Evolutionary conservation across 2,888 invertebrate genomes (phyloP), one percentile per base, ranked within the genome.

Genomic region (Noctua janthe): DNA sequence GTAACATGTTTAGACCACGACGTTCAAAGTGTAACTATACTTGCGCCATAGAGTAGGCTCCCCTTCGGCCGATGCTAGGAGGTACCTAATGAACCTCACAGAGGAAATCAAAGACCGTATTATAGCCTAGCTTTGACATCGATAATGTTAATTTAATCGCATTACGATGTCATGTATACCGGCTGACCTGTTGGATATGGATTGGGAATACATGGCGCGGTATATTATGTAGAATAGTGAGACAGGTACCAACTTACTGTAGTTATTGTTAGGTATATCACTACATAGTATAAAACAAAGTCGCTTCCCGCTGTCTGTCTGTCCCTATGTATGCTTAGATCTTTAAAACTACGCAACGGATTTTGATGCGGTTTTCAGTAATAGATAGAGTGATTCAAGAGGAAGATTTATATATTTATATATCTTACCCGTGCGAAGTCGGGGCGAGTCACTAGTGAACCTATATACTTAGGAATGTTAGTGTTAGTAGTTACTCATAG

Each of bases 101-200:
- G 49, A 43, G 29, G 39, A 59, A 75, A 43, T 75, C 59, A n/a
- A 80, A 71, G 17, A 56, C n/a, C 51, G 23, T 51, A 76, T 35
- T 64, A 43, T 20, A 29, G 1, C 29, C 13, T 17, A 78, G 51
- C 59, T 54, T 69, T 83, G 47, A 29, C 77, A 81, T 83, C 59
- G 62, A 56, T 70, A 39, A 35, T 64, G 85, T 73, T 70, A 79
- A 84, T 79, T 82, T 72, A 70, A 79, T 73, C 80, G 56, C 56
- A 72, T 73, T 84, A 79, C 54, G 54, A 79, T 76, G 69, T 73
- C 80, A 64, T 39, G 62, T 70, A 43, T 54, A 56, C 56, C 20
- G 29, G 17, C 59, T 20, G 71, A 64, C 29, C 84, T 78, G 84
- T 69, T 78, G 84, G 69, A 35, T 82, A 82, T 70, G 56, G 15